Conservation (phyloP, 2,113 vertebrate genomes). For the Daubentonia madagascariensis region DNA sequence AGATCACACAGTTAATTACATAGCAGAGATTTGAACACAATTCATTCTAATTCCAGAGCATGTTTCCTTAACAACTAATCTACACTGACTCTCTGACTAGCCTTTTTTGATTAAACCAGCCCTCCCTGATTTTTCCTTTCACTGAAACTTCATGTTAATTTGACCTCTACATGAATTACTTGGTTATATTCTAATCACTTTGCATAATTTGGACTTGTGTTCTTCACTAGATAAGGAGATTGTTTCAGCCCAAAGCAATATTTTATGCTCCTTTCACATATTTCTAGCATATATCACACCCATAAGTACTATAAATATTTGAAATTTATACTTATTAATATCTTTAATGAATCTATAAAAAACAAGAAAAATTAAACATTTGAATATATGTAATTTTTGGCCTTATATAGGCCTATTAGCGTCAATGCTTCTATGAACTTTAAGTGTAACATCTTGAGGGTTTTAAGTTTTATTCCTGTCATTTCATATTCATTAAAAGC, state of each 20-base stretch:
- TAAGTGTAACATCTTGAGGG: not conserved
- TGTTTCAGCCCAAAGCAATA: not conserved
- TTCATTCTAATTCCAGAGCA: slow-evolving; percentile 17
- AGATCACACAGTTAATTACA: slow-evolving; percentile 14
- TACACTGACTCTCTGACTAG: not conserved
- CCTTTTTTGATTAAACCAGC: not conserved
- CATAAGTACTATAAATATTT: not conserved
- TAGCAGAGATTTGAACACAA: not conserved
- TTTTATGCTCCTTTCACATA: not conserved
- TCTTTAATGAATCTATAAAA: not conserved
- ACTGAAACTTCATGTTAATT: slow-evolving; percentile 34
- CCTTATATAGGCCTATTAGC: not conserved
- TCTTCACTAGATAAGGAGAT: not conserved
- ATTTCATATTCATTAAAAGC: not conserved
- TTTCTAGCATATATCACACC: not conserved
- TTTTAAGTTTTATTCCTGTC: slow-evolving; percentile 12
- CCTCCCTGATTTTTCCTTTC: not conserved
- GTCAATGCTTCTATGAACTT: not conserved
- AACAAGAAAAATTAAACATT: not conserved
- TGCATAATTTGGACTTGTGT: not conserved
- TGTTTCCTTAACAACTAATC: slow-evolving; percentile 3
- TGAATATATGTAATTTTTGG: not conserved
- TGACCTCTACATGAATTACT: not conserved
- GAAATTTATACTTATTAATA: not conserved
- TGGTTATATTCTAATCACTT: slow-evolving; percentile 9